Conservation (phyloP, 1,140 invertebrate species). For the Cephus cinctus region DNA sequence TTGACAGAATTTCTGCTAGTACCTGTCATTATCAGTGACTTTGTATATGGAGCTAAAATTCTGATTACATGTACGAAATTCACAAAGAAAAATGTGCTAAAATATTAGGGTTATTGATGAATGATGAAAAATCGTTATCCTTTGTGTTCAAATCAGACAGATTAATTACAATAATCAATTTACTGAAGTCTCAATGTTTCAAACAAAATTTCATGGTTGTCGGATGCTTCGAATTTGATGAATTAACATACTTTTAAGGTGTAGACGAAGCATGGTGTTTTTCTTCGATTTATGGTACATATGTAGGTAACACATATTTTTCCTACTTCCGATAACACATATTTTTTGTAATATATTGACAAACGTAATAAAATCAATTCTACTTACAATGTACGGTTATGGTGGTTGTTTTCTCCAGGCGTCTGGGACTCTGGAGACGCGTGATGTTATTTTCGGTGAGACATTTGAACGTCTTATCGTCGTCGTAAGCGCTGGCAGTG, state of each 20-base stretch:
- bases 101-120: no score
- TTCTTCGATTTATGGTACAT: not conserved
- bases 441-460: slow-evolving; percentile 80
- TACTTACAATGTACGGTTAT: slow-evolving; percentile 84
- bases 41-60: no score
- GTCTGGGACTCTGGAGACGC: slow-evolving; percentile 66
- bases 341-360: not conserved
- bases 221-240: not conserved
- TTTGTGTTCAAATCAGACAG: no score
- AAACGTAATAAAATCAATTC: slow-evolving; percentile 11
- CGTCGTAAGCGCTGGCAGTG: slow-evolving; percentile 77
- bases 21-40: no score
- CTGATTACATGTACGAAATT: no score
- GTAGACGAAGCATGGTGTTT: no score
- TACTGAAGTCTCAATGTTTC: not conserved
- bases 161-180: no score
- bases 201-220: not conserved
- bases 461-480: slow-evolving; percentile 75
- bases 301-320: not conserved
- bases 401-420: slow-evolving; percentile 66
- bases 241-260: no score
- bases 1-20: no score
- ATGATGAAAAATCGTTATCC: no score
- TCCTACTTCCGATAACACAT: not conserved
- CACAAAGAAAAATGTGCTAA: no score